Conservation (phyloP, 2,797 vertebrate species). For the Etheostoma perlongum region DNA sequence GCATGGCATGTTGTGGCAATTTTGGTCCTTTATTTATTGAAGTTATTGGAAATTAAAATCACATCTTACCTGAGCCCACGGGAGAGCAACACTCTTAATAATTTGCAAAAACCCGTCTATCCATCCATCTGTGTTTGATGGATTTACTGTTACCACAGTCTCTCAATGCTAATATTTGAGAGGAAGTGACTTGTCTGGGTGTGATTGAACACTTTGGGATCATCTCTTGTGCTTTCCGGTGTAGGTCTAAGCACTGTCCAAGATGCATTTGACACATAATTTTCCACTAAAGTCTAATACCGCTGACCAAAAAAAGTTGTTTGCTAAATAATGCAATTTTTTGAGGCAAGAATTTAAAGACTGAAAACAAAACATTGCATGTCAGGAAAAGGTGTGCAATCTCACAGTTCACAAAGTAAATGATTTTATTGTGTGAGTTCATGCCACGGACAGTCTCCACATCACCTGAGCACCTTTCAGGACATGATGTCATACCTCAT, state of each 20-base stretch:
- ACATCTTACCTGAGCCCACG: background rate
- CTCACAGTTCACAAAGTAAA: background rate
- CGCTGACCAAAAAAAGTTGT: background rate
- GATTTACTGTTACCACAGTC: background rate
- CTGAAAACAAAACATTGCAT: background rate
- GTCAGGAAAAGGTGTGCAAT: background rate
- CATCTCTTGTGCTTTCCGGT: background rate
- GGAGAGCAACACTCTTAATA: background rate
- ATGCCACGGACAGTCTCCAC: background rate
- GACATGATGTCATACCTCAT: constrained; percentile 43
- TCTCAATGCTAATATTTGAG: no score
- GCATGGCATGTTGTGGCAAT: background rate
- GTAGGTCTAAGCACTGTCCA: background rate
- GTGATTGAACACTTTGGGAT: background rate
- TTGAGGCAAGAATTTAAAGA: background rate
- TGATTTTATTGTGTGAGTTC: background rate
- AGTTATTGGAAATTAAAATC: no score
- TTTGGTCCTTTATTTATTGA: no score
- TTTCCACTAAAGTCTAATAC: background rate
- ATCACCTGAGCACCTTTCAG: constrained; percentile 24
- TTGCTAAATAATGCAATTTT: background rate
- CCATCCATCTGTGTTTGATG: background rate
- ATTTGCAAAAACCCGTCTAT: background rate
- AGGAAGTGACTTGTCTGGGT: background rate
- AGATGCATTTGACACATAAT: background rate